These are phyloP conservation scores for Hyposoter didymator DNA, from an alignment of 2,888 invertebrate species.

Conservation along the genomic window DNA sequence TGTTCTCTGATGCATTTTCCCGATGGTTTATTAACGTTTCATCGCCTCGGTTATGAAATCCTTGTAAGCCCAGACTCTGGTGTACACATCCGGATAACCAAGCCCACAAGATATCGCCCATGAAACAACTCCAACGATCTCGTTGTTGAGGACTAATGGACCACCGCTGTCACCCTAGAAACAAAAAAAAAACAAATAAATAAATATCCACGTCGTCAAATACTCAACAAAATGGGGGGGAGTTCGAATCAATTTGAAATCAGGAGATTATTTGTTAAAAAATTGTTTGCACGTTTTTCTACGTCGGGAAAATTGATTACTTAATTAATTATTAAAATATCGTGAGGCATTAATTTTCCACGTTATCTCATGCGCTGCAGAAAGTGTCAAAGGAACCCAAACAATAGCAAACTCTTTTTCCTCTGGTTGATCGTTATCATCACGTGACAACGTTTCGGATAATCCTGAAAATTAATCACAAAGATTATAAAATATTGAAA, in stretches of 20 bases:
- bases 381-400: neutral
- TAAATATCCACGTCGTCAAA: neutral
- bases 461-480: neutral
- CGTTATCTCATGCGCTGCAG: neutral
- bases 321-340: neutral
- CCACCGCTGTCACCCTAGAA: conserved; percentile 69
- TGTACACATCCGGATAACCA: conserved; percentile 66
- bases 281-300: neutral
- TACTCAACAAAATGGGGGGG: neutral
- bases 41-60: conserved; percentile 38
- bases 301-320: neutral
- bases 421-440: too few relatives aligned
- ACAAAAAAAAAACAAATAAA: neutral
- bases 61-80: conserved; percentile 61
- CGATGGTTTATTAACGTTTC: neutral
- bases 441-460: neutral
- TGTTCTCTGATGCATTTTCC: neutral
- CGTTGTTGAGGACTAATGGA: conserved; percentile 66
- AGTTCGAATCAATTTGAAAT: too few relatives aligned
- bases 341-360: neutral
- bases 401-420: neutral
- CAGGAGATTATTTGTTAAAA: neutral
- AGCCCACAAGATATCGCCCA: conserved; percentile 52
- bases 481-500: neutral
- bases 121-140: conserved; percentile 68